Percentiles rank a stretch among this genome's conserved stretches.
phyloP scores from a whole-genome alignment of 2,888 invertebrate genomes.

The Empis livida region DNA sequence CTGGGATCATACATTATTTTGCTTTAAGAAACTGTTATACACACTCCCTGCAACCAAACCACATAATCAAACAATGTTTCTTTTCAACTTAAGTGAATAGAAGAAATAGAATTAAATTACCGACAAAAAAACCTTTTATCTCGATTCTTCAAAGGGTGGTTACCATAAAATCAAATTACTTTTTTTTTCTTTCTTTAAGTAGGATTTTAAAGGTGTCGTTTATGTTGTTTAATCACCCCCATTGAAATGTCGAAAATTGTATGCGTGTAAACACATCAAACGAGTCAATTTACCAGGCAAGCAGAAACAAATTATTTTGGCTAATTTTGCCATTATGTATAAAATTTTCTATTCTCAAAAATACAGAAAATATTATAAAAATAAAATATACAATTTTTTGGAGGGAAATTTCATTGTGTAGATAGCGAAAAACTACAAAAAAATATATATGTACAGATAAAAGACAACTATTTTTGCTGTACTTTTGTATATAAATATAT shows the following conservation, averaged over 20 bases:
- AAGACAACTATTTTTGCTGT: neutral
- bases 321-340: neutral
- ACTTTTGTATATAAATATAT: neutral
- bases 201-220: neutral
- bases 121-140: too few species aligned
- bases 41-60: too few species aligned
- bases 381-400: too few species aligned
- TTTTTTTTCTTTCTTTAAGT: neutral
- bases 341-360: neutral
- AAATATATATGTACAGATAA: neutral
- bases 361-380: too few species aligned
- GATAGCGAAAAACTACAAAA: neutral
- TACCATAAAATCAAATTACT: too few species aligned
- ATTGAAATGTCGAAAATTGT: neutral
- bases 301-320: neutral
- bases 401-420: neutral
- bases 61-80: too few species aligned
- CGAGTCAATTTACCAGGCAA: conserved; percentile 3
- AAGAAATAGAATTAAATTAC: too few species aligned
- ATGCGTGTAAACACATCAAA: conserved; percentile 5
- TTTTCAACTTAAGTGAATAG: too few species aligned
- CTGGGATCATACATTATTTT: too few species aligned
- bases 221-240: too few species aligned
- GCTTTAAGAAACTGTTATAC: too few species aligned
- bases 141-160: too few species aligned